Base-by-base conservation (phyloP, 1,140 invertebrate genomes). In the Tetramorium parvispinum region DNA sequence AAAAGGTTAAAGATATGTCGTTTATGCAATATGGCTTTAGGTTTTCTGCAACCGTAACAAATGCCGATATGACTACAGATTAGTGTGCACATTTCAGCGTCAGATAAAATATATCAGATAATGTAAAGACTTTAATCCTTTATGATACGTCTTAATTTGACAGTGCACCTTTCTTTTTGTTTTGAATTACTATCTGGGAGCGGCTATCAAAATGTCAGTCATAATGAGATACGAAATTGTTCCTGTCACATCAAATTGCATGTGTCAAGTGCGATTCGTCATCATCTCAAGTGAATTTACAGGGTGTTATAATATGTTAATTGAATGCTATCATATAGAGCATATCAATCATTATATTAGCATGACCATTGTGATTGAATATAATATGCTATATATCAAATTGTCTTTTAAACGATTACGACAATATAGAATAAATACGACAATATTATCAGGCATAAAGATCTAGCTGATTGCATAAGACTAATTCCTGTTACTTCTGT, bases 91-190 rank as follows among this genome's bases (percentile, higher is more conserved):
- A 43, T 18, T 83, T 46, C 32, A 55, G 61, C 43, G 57, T 27
- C 65, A 49, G 65, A 68, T 68, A 68, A 68, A 68, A 68, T 46
- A 59, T n/a, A n/a, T 82, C 66, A 82, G 66, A 82, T 82, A 73
- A 59, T 4, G 24, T 37, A 59, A 16, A 21, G 10, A 40, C 24
- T 0, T 73, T n/a, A 59, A 46, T 55, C 53, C 24, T 0, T 37
- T 37, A 2, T 16, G 49, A 59, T 37, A 82, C 43, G 40, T 83
- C 5, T 37, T 55, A 51, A 79, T 79, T 78, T 68, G 21, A 16
- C 37, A 8, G 7, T 24, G 53, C 57, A 73, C 68, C 86, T 79
- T 76, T 68, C 85, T 49, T 83, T 88, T 32, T 3, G 53, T 18
- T 75, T 83, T 24, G 65, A 40, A 68, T 68, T 24, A 53, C 53